phyloP scores from a whole-genome alignment of 2,797 vertebrate genomes.

The Acridotheres tristis region DNA sequence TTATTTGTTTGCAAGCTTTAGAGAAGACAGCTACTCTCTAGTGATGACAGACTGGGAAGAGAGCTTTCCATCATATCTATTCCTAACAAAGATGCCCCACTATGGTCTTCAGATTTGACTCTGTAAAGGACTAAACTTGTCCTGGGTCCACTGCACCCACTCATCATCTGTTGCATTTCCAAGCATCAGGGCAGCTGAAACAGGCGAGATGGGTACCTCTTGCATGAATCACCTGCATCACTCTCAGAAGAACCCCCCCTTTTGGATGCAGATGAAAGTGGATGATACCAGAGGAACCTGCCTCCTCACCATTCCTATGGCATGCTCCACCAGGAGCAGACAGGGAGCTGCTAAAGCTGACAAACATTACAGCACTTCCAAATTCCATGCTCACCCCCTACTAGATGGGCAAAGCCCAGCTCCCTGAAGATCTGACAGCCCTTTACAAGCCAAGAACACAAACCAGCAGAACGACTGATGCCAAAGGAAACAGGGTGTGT shows the following conservation, averaged over 20 bases:
- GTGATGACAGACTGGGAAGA: background rate
- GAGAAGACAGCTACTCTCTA: background rate
- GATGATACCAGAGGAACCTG: background rate
- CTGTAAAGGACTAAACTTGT: background rate
- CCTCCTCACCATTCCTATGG: background rate
- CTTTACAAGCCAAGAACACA: background rate
- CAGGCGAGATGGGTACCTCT: background rate
- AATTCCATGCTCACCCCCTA: background rate
- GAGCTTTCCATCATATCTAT: background rate
- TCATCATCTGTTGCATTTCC: background rate
- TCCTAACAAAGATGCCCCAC: background rate
- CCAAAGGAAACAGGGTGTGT: background rate
- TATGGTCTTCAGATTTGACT: rapidly evolving
- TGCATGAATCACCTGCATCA: background rate
- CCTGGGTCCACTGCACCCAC: background rate
- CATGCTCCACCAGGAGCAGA: background rate
- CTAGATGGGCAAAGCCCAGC: background rate
- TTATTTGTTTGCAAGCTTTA: background rate
- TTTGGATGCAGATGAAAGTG: background rate
- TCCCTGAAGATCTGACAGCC: background rate
- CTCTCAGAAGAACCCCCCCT: background rate
- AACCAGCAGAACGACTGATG: background rate
- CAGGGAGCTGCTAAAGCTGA: background rate
- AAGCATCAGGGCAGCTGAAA: background rate
- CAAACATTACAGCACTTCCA: background rate